Percentiles rank a stretch among this genome's conserved stretches.
phyloP scores from a whole-genome alignment of 2,797 vertebrate genomes.

The Threskiornis aethiopicus region DNA sequence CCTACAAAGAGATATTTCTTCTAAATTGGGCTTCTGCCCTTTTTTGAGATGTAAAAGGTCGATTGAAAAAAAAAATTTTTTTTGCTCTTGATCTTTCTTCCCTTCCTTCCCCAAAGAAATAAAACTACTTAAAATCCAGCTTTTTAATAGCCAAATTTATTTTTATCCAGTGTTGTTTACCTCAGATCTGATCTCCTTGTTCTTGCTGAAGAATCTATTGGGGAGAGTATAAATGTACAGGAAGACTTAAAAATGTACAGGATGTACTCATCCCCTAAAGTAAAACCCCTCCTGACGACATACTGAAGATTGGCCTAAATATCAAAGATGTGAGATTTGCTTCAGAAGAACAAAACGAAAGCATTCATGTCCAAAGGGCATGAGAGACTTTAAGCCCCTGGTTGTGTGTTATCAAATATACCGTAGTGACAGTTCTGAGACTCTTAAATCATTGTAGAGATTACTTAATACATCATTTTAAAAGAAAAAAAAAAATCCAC shows the following conservation, averaged over 20 bases:
- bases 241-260: neutral
- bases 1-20: conserved; percentile 14
- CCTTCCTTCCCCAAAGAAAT: neutral
- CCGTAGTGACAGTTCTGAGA: neutral
- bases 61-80: neutral
- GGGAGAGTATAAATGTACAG: neutral
- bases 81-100: neutral
- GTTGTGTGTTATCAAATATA: neutral
- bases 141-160: neutral
- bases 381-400: neutral
- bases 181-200: neutral
- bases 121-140: neutral
- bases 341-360: neutral
- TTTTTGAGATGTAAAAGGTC: conserved; percentile 4
- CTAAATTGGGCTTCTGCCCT: conserved; percentile 20
- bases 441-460: neutral
- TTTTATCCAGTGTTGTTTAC: neutral
- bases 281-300: neutral
- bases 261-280: neutral
- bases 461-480: neutral
- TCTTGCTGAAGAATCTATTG: neutral
- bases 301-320: neutral
- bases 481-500: neutral
- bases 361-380: neutral
- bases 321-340: neutral